Base-by-base conservation (phyloP, 2,797 vertebrate species). In the Tragelaphus oryx region DNA sequence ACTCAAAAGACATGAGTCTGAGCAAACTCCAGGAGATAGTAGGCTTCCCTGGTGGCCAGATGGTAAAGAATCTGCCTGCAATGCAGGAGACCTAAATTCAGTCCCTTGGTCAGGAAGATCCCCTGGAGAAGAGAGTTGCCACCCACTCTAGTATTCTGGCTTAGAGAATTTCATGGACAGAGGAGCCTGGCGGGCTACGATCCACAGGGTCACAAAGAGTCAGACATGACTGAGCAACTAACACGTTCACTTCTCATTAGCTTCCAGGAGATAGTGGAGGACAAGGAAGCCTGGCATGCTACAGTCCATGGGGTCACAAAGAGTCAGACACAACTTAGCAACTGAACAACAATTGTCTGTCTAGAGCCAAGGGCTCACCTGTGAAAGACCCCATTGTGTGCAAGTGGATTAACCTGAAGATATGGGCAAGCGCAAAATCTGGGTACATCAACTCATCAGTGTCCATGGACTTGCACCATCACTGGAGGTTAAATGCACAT, bases 381-480 rank as follows among this genome's bases (percentile, higher is more conserved):
- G 54, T 1, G 76, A 62, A 16, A 14, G 52, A 55, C 26, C 37
- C 59, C 13, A 12, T 7, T 16, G n/a, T 22, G 24, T 18, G 30
- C 26, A 74, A 54, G 11, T 0, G 10, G 8, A 9, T 30, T 55
- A 24, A 28, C 59, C 26, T 9, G 6, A 79, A 28, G 76, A 18
- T 1, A 0, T 1, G 2, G 14, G 5, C 62, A 8, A 22, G 11
- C 1, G 3, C 41, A 18, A 16, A 57, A 4, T 24, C 3, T 9
- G 50, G 26, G 22, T 3, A 3, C 7, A 14, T n/a, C 24, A 5
- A 12, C 37, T 20, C 5, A 14, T 41, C 1, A 6, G 30, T 46
- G 14, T 41, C 52, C 9, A 0, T 0, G 28, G 46, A 13, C 14
- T 12, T 26, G 8, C 3, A 5, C 41, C 26, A 10, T 22, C 59